Base-by-base conservation (phyloP, 2,888 invertebrate species). In the Pycnomerus fuliginosus region DNA sequence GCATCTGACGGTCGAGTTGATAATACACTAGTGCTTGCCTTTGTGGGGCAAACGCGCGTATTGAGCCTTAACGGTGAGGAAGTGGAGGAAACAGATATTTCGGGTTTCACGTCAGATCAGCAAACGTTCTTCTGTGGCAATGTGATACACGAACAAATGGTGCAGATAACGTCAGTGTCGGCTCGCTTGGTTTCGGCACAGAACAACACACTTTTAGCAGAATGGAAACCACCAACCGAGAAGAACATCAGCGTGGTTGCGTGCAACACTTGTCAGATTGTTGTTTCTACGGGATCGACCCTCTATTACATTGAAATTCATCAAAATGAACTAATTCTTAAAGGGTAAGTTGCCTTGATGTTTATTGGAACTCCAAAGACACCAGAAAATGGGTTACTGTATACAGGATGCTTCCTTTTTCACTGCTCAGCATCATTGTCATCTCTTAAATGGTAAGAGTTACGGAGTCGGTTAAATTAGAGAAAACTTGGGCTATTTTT, bases 101-200 rank as follows among this genome's bases (percentile, higher is more conserved):
- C 85, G 38, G 97, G 97, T 0, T 94, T 98, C 68, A 82, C 91
- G 15, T 84, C 90, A 2, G 91, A 93, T 61, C 84, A 91, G 56
- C 96, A 97, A 70, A 96, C 98, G 0, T 91, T 97, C 67, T 92
- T 83, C 66, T 95, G 96, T 44, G 90, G 92, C 1, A 97, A 97
- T 70, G 94, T 96, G 3, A 82, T 80, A 17, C 77, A 84, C 62
- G 83, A 89, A 59, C 89, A 94, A 68, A 81, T 97, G 36, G 56
- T 72, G 30, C 72, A 72, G 46, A 61, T 90, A 3, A 90, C 90
- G 0, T 83, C 87, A 1, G 73, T 79, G 3, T 84, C 84, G 1
- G 85, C 87, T 8, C 77, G 89, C 31, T 69, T 92, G 14, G 82
- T 91, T 1, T 84, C 82, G 32, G 76, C 83, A 7, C 77, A 80